Base-by-base conservation (phyloP, 2,888 invertebrate genomes). In the Arrhopalites spinosus region DNA sequence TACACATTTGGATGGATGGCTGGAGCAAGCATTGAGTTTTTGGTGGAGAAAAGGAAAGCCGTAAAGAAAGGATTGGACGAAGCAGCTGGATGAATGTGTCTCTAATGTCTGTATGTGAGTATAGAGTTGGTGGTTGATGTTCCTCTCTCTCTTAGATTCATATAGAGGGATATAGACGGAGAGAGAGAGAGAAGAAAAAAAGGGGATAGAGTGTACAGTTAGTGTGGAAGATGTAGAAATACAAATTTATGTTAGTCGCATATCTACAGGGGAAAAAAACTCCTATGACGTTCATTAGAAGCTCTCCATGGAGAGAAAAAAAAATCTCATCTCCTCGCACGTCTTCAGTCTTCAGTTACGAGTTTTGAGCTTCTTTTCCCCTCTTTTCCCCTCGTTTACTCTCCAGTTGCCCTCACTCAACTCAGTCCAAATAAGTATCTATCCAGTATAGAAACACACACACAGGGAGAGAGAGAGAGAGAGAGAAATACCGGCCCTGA, bases 321-420 rank as follows among this genome's bases (percentile, higher is more conserved):
- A 56, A 74, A 74, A 74, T 67, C 74, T 68, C 74, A 74, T 74
- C 74, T 74, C 67, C 74, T 74, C 64, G 72, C 74, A 68, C 74
- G 74, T 74, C 68, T 74, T 68, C 61, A 61, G 67, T 50, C 68
- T 74, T 68, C 61, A 61, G 67, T 50, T 74, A 59, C 59, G 47
- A 74, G 67, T 61, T 73, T 73, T 74, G 56, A 73, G 73, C 53
- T 67, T 66, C 66, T 66, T 45, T n/a, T 43, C 53, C 73, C 66
- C 53, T 73, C 73, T 73, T 53, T 73, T 67, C 73, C 68, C 59
- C 68, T 74, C 74, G 68, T 74, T 74, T 74, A 74, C 68, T 74
- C 74, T 68, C 61, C 61, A 74, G 68, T 74, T 74, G 74, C 74
- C 67, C 68, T 59, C 67, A 67, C 74, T 74, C 66, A 74, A 68